Evolutionary conservation across 2,113 vertebrate species (phyloP), one percentile per base, ranked within the genome.

Genomic region (Silurus meridionalis): DNA sequence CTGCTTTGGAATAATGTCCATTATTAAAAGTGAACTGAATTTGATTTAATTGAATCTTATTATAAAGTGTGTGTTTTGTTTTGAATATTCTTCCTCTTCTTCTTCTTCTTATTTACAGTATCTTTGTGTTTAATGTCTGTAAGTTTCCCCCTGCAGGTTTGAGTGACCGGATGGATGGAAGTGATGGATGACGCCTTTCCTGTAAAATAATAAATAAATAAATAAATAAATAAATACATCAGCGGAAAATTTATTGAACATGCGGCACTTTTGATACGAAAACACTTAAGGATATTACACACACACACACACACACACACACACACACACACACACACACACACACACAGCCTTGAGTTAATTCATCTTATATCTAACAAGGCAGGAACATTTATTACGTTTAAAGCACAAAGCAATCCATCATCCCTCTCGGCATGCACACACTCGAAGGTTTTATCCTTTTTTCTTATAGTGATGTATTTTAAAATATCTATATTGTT

Each of bases 281-380:
- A 87, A 89, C 86, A 89, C 88, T 89, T 89, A 83, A 81, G 86
- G 81, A 82, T 80, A 89, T 89, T 89, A 85, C 80, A 83, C 64
- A 21, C 37, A 37, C 37, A 37, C 37, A 37, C 37, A 37, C 37
- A 21, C 53, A 71, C 61, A 71, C 79, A 37, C 37, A 37, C 37
- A 37, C 37, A 37, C 37, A 37, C 37, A 37, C 37, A 37, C 37
- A 37, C 37, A 37, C 37, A 37, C 37, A 37, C 37, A 37, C 37
- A 37, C 37, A 37, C 37, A 21, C 53, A 71, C 61, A 71, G 80
- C 67, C 48, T 64, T 3, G n/a, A 50, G 52, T 81, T 78, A 82
- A 87, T 89, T 78, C 46, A 61, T 57, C 64, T 71, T 48, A 55
- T 84, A 86, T 79, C 75, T 55, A 28, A 71, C 66, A 15, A 66